These are phyloP conservation scores for Platynereis dumerilii DNA, from an alignment of 2,888 invertebrate genomes.

Conservation along the genomic window DNA sequence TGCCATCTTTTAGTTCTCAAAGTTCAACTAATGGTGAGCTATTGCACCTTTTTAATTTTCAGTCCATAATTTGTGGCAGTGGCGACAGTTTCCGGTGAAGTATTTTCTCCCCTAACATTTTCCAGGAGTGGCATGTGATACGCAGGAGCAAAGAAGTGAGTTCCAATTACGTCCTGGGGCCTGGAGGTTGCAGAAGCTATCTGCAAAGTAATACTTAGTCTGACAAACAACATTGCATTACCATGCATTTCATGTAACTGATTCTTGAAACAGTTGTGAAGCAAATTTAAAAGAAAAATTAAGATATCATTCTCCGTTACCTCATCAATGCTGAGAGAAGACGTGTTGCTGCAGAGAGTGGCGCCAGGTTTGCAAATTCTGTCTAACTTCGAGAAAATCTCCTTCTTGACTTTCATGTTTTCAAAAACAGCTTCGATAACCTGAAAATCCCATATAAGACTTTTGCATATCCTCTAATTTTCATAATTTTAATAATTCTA, in stretches of 20 bases:
- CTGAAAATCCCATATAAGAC: constrained; percentile 36
- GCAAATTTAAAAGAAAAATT: too few relatives aligned
- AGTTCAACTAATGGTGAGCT: too few relatives aligned
- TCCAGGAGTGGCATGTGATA: constrained; percentile 60
- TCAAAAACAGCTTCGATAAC: constrained; percentile 64
- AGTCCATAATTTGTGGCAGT: constrained; percentile 60
- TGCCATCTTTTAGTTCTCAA: too few relatives aligned
- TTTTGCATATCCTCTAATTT: too few relatives aligned
- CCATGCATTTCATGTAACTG: too few relatives aligned
- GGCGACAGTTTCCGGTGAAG: constrained; percentile 59
- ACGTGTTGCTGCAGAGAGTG: constrained; percentile 62
- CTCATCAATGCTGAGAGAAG: constrained; percentile 60
- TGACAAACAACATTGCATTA: background rate
- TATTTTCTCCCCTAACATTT: constrained; percentile 57
- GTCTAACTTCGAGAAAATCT: constrained; percentile 60
- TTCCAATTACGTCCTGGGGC: constrained; percentile 58
- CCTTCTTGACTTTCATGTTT: constrained; percentile 59
- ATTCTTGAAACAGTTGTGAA: too few relatives aligned
- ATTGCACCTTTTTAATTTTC: constrained; percentile 58
- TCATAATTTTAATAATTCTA: too few relatives aligned
- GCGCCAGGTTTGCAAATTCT: constrained; percentile 54
- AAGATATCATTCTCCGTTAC: too few relatives aligned
- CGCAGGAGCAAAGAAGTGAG: constrained; percentile 64
- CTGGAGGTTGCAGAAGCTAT: constrained; percentile 56
- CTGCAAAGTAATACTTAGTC: constrained; percentile 38